Evolutionary conservation across 2,797 vertebrate species (phyloP), one percentile per base, ranked within the genome.

Genomic region (Podarcis lilfordi): DNA sequence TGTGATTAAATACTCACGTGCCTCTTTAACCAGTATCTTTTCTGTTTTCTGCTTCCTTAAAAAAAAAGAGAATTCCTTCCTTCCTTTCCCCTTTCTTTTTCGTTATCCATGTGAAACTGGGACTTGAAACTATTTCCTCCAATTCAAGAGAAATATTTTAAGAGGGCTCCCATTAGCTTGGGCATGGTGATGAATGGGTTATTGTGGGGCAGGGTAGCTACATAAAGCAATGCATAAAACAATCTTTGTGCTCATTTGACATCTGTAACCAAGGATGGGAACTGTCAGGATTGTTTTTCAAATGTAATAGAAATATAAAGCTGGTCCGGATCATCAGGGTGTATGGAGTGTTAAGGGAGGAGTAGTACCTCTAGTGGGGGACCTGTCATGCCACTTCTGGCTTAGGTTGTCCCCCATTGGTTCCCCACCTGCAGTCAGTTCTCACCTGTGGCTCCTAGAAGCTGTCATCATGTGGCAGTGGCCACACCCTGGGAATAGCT

Each of bases 111-210:
- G 76, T 89, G 86, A 88, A 55, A 80, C 80, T 88, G 61, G 27
- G 5, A 32, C 55, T 55, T 27, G 55, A 84, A 55, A 74, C 55
- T 11, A 80, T 35, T 83, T 90, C 61, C 69, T 88, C 89, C 69
- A 92, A 82, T 82, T 89, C 86, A 94, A 92, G 74, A 90, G n/a
- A 94, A 94, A 91, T 86, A 82, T 86, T 87, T 92, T 82, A 92
- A 69, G 13, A 64, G 21, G 17, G 84, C 80, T 91, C 82, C 64
- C 87, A 21, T 88, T 45, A 88, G 83, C 25, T 21, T 74, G 69
- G 77, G 35, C n/a, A 45, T 50, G n/a, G 29, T 17, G 69, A 8
- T 25, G 69, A 13, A 25, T 37, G 69, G 17, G 9, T 25, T 79
- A 15, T 21, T 37, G 25, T n/a, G 71, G 68, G 45, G 35, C 23